A percentile compares a stretch with the other conserved stretches of the same genome.
phyloP scores from a whole-genome alignment of 2,797 vertebrate species.

The Coranthus polyacanthus region DNA sequence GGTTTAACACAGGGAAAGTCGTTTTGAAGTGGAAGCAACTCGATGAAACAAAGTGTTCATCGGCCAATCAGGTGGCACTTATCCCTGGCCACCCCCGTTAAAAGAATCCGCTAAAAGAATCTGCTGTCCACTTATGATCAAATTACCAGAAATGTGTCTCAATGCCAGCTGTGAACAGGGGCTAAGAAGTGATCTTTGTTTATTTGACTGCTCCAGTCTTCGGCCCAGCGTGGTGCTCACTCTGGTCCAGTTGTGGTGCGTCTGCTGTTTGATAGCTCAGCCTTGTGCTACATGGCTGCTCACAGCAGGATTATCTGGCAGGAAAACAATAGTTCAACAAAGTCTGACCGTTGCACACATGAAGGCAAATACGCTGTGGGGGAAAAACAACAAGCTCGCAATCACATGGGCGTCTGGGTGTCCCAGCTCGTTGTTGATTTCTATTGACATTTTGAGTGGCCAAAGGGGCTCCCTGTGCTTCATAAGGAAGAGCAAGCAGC shows the following conservation, averaged over 20 bases:
- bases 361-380: background rate
- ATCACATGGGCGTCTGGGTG: background rate
- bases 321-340: constrained; percentile 55
- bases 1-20: too few relatives aligned
- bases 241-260: constrained; percentile 38
- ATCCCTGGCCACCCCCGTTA: too few relatives aligned
- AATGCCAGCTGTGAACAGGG: too few relatives aligned
- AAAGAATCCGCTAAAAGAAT: too few relatives aligned
- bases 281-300: constrained; percentile 63
- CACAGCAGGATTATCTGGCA: constrained; percentile 58
- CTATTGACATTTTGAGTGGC: background rate
- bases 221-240: constrained; percentile 33
- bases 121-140: too few relatives aligned
- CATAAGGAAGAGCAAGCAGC: too few relatives aligned
- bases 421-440: background rate
- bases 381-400: too few relatives aligned
- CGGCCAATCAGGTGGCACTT: too few relatives aligned
- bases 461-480: background rate
- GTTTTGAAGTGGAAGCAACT: too few relatives aligned
- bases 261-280: too few relatives aligned
- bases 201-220: constrained; percentile 4
- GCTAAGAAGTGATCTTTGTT: constrained; percentile 25
- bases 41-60: too few relatives aligned
- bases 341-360: constrained; percentile 27
- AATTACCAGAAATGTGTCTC: too few relatives aligned